A percentile compares a stretch with the other conserved stretches of the same genome.
Conservation (phyloP, 2,797 vertebrate species). For the Ambastaia sidthimunki region DNA sequence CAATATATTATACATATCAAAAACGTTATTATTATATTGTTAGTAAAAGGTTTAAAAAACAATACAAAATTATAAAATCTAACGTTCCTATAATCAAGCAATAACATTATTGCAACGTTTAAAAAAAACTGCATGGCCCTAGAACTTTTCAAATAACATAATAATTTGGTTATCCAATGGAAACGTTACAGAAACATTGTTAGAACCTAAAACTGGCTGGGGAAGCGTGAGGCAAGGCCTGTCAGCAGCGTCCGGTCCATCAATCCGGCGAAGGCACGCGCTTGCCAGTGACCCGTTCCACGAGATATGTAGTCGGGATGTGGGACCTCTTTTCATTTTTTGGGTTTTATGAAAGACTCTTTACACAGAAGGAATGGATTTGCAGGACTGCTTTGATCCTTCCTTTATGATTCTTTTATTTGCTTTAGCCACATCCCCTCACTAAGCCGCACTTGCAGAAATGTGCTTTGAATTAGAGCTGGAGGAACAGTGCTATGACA, state of each 20-base stretch:
- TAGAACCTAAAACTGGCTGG: too few species aligned
- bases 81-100: too few species aligned
- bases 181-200: too few species aligned
- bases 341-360: conserved; percentile 77
- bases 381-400: conserved; percentile 87
- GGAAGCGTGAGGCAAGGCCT: conserved; percentile 45
- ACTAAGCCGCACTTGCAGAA: conserved; percentile 77
- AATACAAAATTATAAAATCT: too few species aligned
- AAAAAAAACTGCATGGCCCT: too few species aligned
- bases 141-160: too few species aligned
- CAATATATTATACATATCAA: too few species aligned
- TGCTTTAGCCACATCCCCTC: conserved; percentile 89
- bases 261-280: conserved; percentile 72
- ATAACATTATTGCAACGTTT: too few species aligned
- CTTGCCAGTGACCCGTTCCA: conserved; percentile 65
- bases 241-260: conserved; percentile 62
- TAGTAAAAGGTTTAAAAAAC: too few species aligned
- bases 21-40: too few species aligned
- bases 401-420: conserved; percentile 86
- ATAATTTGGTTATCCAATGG: too few species aligned
- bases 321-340: conserved; percentile 63
- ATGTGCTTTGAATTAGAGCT: conserved; percentile 90
- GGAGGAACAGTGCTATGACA: conserved; percentile 51
- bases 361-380: conserved; percentile 90
- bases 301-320: conserved; percentile 69